phyloP scores from a whole-genome alignment of 2,888 invertebrate species.

The Brenthis daphne region DNA sequence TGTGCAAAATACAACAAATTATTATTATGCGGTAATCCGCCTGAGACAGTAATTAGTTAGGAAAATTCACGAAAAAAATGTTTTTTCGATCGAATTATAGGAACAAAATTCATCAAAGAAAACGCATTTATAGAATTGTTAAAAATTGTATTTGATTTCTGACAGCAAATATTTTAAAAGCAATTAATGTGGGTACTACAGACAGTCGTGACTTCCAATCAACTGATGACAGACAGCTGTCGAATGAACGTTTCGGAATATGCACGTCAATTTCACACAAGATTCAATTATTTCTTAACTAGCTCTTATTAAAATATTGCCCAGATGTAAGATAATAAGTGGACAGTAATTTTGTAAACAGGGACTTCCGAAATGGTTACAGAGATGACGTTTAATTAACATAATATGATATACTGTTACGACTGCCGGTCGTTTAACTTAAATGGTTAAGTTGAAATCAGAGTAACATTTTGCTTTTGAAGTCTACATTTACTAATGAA shows the following conservation, averaged over 20 bases:
- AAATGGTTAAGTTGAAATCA: slow-evolving; percentile 15
- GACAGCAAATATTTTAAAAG: slow-evolving; percentile 38
- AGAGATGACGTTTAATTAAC: slow-evolving; percentile 8
- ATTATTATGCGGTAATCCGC: too few species aligned
- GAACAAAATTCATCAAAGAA: too few species aligned
- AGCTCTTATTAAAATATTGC: too few species aligned
- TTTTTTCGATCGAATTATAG: too few species aligned
- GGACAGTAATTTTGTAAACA: slow-evolving; percentile 5
- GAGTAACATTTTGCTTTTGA: slow-evolving; percentile 7
- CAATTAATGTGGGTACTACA: slow-evolving; percentile 21
- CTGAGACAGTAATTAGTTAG: too few species aligned
- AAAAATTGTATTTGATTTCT: not conserved
- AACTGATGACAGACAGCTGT: slow-evolving; percentile 26
- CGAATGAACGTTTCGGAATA: slow-evolving; percentile 6
- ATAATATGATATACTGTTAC: slow-evolving; percentile 2
- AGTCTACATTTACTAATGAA: slow-evolving; percentile 11
- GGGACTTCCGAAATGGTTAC: slow-evolving; percentile 1
- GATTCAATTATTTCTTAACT: not conserved
- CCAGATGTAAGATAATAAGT: too few species aligned
- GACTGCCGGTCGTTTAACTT: not conserved
- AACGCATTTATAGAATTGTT: not conserved
- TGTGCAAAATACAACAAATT: too few species aligned
- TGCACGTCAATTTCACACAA: slow-evolving; percentile 7
- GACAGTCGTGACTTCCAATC: slow-evolving; percentile 26
- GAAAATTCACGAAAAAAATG: too few species aligned